Evolutionary conservation across 2,888 invertebrate species (phyloP), one percentile per base, ranked within the genome.

Genomic region (Matsumyia berberina): DNA sequence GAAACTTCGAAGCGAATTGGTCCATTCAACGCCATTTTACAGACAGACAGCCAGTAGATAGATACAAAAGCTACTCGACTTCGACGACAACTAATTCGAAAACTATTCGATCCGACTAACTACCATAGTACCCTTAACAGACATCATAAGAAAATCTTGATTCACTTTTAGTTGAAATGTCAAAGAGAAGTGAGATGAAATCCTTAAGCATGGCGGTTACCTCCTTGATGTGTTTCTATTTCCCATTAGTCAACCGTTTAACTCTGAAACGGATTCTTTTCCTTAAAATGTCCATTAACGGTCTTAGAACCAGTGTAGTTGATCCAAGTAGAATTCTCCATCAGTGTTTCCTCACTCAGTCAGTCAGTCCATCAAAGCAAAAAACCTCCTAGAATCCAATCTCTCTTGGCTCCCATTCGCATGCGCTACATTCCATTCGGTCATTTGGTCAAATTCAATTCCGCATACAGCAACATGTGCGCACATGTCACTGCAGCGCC

Each of bases 381-480:
- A 29, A 58, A 49, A 57, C 19, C 12, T 51, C 35, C 46, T 31
- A 39, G 46, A 64, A 60, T 66, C 8, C 2, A 42, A 76, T 74
- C 62, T 58, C 67, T 67, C 67, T 66, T 39, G 17, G 51, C 60
- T 31, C 44, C 39, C 66, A 72, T 55, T 79, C 73, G 80, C 79
- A 83, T 83, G 79, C 85, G 64, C 81, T 77, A 67, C 81, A 80
- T 86, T 80, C 86, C 86, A 73, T 64, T 77, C 51, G 77, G 86
- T 77, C 81, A 73, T 86, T 80, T 81, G 86, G 86, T 46, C 46
- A 85, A 85, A 79, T 85, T 85, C 83, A 83, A 79, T 85, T 80
- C 81, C 83, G 83, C 83, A 70, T 67, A 67, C 70, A 62, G 51
- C 62, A 69, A 74, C 81, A 76, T 86, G 86, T 86, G 81, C 66